These are phyloP conservation scores for Volucella zonaria DNA, from an alignment of 2,888 invertebrate genomes.

Conservation along the genomic window DNA sequence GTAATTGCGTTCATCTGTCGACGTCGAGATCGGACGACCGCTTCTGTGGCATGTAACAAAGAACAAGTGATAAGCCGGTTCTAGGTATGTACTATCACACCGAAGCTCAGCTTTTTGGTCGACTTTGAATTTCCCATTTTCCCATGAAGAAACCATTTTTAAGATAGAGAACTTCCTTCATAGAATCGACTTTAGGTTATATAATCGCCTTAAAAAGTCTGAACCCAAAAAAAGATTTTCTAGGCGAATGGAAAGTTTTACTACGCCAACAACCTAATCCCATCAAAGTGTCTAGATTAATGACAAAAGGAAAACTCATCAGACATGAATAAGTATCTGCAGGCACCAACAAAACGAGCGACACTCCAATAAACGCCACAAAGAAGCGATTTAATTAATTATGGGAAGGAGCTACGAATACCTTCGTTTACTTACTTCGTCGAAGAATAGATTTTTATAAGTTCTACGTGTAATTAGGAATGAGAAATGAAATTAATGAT, in stretches of 20 bases:
- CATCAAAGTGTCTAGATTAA: conserved; percentile 21
- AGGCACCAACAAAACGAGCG: background rate
- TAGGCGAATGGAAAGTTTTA: background rate
- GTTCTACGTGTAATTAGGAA: background rate
- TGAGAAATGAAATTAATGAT: conserved; percentile 19
- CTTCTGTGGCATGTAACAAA: no score
- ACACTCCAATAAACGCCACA: background rate
- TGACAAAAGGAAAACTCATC: conserved; percentile 3
- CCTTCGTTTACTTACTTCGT: no score
- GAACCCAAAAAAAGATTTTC: no score
- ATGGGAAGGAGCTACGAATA: background rate
- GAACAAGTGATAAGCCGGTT: no score
- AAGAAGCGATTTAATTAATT: conserved; percentile 42
- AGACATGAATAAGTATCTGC: background rate
- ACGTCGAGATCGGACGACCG: no score
- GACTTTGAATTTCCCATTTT: no score
- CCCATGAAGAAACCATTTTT: no score
- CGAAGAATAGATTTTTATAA: conserved; percentile 1
- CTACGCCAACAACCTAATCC: conserved; percentile 28
- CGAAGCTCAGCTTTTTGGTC: no score
- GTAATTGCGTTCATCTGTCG: background rate
- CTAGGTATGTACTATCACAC: no score
- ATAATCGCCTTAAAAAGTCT: no score
- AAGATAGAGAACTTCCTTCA: no score
- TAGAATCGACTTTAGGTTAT: no score